Percentiles rank a stretch among this genome's conserved stretches.
Evolutionary conservation across 2,888 invertebrate species (phyloP).

Genomic region (Coleophora flavipennella): DNA sequence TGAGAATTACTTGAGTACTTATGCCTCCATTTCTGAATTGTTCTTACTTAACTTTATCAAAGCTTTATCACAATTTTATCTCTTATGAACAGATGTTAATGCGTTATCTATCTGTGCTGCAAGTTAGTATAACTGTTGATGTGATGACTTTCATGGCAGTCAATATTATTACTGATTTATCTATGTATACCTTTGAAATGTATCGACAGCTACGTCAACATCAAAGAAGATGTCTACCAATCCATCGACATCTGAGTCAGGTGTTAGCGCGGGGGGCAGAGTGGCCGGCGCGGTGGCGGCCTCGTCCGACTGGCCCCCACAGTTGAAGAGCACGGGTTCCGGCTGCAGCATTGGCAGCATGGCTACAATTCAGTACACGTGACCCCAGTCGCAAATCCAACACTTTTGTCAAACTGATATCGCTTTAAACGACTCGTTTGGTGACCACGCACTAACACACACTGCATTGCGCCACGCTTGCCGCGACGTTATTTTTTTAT

Average conservation of each 20-base stretch:
- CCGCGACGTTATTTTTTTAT: constrained; percentile 52
- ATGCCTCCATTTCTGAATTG: no score
- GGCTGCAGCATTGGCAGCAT: constrained; percentile 67
- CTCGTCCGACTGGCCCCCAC: constrained; percentile 49
- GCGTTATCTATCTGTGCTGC: no score
- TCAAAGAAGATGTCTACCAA: constrained; percentile 65
- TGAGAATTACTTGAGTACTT: no score
- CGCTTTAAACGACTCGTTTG: constrained; percentile 52
- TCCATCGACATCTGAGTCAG: constrained; percentile 61
- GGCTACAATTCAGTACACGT: constrained; percentile 46
- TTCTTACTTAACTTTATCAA: no score
- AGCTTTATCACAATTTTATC: no score
- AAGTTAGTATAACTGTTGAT: no score
- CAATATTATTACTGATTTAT: no score
- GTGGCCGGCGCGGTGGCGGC: constrained; percentile 53
- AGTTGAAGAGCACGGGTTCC: constrained; percentile 56
- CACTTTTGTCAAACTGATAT: constrained; percentile 39
- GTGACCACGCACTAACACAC: constrained; percentile 63
- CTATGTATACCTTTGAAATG: constrained; percentile 49
- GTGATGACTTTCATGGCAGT: no score
- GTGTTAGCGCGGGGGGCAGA: constrained; percentile 60
- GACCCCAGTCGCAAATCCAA: constrained; percentile 37
- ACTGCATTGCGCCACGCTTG: constrained; percentile 70
- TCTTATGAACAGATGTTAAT: no score
- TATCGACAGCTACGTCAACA: constrained; percentile 61